phyloP scores from a whole-genome alignment of 1,140 invertebrate genomes.

The Scaptomyza montana region DNA sequence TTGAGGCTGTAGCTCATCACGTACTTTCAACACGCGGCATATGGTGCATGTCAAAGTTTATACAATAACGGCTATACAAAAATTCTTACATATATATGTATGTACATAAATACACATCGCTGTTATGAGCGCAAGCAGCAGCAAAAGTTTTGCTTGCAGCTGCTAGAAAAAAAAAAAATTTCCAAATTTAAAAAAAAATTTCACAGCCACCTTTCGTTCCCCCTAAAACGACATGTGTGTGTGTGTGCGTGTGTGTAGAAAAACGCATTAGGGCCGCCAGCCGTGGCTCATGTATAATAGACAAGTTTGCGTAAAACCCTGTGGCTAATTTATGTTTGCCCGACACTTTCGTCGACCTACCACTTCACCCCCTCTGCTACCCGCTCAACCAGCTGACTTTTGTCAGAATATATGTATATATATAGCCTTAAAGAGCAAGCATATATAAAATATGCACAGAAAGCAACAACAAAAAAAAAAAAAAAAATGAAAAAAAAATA shows the following conservation, averaged over 20 bases:
- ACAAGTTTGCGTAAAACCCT: constrained; percentile 61
- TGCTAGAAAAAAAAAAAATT: constrained; percentile 20
- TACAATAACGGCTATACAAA: constrained; percentile 41
- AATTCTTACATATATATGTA: constrained; percentile 11
- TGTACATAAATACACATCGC: constrained; percentile 45
- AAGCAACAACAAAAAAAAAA: constrained; percentile 26
- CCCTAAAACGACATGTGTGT: not conserved
- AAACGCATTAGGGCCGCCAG: constrained; percentile 58
- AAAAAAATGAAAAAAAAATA: constrained; percentile 6
- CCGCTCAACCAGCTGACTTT: constrained; percentile 42
- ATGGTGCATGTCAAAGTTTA: constrained; percentile 62
- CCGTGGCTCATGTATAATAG: constrained; percentile 60
- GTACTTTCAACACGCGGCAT: constrained; percentile 55
- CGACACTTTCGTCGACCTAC: constrained; percentile 36
- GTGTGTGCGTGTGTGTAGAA: constrained; percentile 19
- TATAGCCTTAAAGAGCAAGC: constrained; percentile 52
- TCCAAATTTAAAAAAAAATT: constrained; percentile 60
- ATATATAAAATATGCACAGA: constrained; percentile 53
- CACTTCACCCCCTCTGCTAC: too few relatives aligned
- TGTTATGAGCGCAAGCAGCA: constrained; percentile 43
- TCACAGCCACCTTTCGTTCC: constrained; percentile 22
- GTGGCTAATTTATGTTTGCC: constrained; percentile 62
- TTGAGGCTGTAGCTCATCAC: constrained; percentile 34
- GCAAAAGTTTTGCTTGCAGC: constrained; percentile 55
- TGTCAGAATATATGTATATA: constrained; percentile 47